phyloP scores from a whole-genome alignment of 2,888 invertebrate species.

The Orchesella flavescens region DNA sequence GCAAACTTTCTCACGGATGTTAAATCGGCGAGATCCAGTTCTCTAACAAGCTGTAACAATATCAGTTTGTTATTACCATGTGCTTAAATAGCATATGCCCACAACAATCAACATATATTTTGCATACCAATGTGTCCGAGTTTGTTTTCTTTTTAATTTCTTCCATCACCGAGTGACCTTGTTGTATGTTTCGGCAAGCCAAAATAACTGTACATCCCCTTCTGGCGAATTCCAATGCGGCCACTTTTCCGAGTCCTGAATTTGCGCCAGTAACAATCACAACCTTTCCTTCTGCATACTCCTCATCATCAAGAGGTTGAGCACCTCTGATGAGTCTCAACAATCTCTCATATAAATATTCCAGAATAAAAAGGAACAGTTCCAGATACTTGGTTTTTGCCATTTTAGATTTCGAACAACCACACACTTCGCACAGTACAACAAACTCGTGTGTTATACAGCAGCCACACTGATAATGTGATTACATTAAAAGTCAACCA shows the following conservation, averaged over 20 bases:
- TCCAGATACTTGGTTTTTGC: conserved; percentile 3
- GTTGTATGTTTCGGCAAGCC: conserved; percentile 56
- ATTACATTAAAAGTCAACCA: too few species aligned
- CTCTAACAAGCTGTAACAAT: conserved; percentile 19
- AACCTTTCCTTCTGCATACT: conserved; percentile 33
- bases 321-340: conserved; percentile 53
- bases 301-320: conserved; percentile 49
- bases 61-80: conserved; percentile 20
- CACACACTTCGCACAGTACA: too few species aligned
- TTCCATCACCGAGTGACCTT: conserved; percentile 49
- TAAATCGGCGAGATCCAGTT: conserved; percentile 57
- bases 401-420: too few species aligned
- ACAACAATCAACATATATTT: background rate
- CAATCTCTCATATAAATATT: conserved; percentile 60
- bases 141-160: conserved; percentile 73
- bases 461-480: too few species aligned
- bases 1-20: conserved; percentile 60
- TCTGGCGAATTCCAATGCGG: conserved; percentile 45
- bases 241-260: conserved; percentile 57
- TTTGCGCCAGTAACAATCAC: conserved; percentile 49
- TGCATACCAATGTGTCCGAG: conserved; percentile 73
- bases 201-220: conserved; percentile 59
- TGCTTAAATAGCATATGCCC: too few species aligned
- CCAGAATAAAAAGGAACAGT: conserved; percentile 52
- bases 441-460: too few species aligned